A percentile compares a stretch with the other conserved stretches of the same genome.
phyloP scores from a whole-genome alignment of 2,888 invertebrate genomes.

The Lagria hirta region DNA sequence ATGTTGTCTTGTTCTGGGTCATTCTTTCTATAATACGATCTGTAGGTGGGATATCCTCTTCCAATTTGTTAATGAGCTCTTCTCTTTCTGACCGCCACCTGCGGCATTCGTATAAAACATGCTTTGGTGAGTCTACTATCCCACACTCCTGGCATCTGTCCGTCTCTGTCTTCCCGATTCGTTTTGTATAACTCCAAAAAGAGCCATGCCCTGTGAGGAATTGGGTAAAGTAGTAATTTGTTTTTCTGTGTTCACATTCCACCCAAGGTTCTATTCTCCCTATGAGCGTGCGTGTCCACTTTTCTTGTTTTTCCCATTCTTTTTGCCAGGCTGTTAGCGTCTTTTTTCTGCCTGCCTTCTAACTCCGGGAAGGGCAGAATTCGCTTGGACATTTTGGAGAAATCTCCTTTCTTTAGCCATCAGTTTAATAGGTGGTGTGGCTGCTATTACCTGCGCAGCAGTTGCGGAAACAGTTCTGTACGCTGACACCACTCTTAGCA shows the following conservation, averaged over 20 bases:
- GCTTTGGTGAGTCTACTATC: slow-evolving; percentile 7
- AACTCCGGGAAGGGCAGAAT: background rate
- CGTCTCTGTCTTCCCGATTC: slow-evolving; percentile 4
- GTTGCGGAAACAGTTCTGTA: slow-evolving; percentile 16
- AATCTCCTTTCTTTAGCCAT: slow-evolving; percentile 4
- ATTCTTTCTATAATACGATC: background rate
- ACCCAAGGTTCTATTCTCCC: slow-evolving; percentile 11
- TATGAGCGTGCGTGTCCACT: slow-evolving; percentile 14
- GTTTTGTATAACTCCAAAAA: slow-evolving; percentile 13
- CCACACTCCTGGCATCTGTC: slow-evolving; percentile 15
- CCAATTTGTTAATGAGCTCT: too few relatives aligned
- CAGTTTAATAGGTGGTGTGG: slow-evolving; percentile 8
- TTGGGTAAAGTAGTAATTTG: slow-evolving; percentile 17
- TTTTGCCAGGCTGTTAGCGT: slow-evolving; percentile 10
- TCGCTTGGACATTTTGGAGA: background rate
- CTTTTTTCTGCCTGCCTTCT: background rate
- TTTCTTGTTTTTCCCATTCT: slow-evolving; percentile 7
- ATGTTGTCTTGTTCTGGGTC: background rate
- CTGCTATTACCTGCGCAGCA: slow-evolving; percentile 8
- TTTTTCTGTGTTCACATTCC: slow-evolving; percentile 6
- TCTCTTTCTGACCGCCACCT: slow-evolving; percentile 16
- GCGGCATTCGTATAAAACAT: slow-evolving; percentile 8
- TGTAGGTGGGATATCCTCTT: too few relatives aligned
- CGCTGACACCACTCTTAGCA: slow-evolving; percentile 9
- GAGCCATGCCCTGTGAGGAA: slow-evolving; percentile 17